Evolutionary conservation across 2,797 vertebrate species (phyloP).

Genomic region (Pangasius larnaudii): DNA sequence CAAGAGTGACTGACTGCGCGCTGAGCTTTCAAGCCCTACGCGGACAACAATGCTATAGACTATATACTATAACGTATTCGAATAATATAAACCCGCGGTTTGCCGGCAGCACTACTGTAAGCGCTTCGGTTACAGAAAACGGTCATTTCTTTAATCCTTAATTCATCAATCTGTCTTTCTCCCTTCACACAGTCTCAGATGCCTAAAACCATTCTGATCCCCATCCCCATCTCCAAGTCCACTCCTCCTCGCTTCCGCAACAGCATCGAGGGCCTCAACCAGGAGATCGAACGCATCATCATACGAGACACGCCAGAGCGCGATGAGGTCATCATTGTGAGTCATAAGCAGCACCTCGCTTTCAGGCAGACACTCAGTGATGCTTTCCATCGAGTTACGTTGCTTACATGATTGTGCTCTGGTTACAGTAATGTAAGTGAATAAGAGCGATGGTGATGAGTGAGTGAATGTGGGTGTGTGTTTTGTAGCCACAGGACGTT

Average conservation of each 20-base stretch:
- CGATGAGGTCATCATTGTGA: slow-evolving; percentile 92
- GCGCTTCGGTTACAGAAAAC: not conserved
- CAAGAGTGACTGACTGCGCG: not conserved
- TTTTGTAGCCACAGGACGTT: slow-evolving; percentile 89
- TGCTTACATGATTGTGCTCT: not conserved
- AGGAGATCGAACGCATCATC: slow-evolving; percentile 97
- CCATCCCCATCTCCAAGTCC: slow-evolving; percentile 88
- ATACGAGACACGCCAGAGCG: slow-evolving; percentile 95
- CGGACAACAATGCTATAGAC: not conserved
- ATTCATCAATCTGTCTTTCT: not conserved
- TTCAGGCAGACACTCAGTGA: not conserved
- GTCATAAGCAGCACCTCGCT: slow-evolving; percentile 60
- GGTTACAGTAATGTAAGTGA: not conserved
- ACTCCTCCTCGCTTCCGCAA: slow-evolving; percentile 94
- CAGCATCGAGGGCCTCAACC: slow-evolving; percentile 96
- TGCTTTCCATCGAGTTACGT: not conserved
- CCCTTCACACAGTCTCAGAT: slow-evolving; percentile 82
- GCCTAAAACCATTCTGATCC: slow-evolving; percentile 93
- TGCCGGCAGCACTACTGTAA: not conserved
- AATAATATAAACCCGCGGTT: not conserved
- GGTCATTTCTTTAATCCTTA: not conserved
- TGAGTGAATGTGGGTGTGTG: not conserved
- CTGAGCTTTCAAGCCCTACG: not conserved
- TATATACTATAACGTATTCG: too few relatives aligned
- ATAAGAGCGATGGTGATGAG: not conserved